These are phyloP conservation scores for Anas flavirostris DNA, from an alignment of 2,797 vertebrate genomes.

Conservation along the genomic window DNA sequence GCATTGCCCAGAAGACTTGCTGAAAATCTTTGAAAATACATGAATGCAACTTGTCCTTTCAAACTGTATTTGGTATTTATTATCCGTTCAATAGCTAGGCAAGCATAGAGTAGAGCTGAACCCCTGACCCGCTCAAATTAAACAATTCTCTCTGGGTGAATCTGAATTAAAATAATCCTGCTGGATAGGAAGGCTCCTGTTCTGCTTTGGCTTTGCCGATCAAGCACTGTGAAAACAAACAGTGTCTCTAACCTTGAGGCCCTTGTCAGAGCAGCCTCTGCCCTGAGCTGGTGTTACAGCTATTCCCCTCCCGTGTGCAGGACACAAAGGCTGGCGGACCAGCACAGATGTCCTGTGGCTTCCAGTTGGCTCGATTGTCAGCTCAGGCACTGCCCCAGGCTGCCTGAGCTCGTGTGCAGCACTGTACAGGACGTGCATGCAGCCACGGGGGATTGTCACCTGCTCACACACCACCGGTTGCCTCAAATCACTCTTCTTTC, in stretches of 20 bases:
- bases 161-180: neutral
- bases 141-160: neutral
- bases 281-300: neutral
- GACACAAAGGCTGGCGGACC: neutral
- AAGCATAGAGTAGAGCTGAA: neutral
- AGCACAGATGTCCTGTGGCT: neutral
- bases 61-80: neutral
- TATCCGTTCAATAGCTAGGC: neutral
- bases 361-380: neutral
- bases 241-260: neutral
- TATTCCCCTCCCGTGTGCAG: neutral
- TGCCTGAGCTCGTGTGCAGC: neutral
- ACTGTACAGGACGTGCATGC: neutral
- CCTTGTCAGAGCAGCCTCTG: neutral
- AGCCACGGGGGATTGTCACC: neutral
- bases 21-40: conserved; percentile 36
- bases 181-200: neutral
- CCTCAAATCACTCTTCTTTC: neutral
- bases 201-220: conserved; percentile 6
- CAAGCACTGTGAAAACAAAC: neutral
- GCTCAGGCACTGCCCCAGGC: neutral
- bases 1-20: neutral
- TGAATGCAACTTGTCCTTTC: neutral
- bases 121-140: neutral
- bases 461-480: neutral